A percentile compares a stretch with the other conserved stretches of the same genome.
phyloP scores from a whole-genome alignment of 2,888 invertebrate genomes.

The Griposia aprilina region DNA sequence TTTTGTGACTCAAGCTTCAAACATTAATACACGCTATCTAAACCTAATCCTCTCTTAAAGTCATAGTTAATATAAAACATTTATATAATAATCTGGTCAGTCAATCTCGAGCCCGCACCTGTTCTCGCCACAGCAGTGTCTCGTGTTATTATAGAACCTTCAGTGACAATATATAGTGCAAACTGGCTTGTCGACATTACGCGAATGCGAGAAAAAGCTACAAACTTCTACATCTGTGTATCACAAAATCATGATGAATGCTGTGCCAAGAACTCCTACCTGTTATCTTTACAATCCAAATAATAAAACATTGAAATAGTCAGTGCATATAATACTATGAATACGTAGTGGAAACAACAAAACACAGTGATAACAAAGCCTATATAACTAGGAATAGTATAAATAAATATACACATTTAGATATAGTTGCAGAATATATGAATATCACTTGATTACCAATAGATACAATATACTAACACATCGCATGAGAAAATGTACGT shows the following conservation, averaged over 20 bases:
- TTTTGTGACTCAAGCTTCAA: slow-evolving; percentile 79
- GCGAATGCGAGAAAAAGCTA: slow-evolving; percentile 39
- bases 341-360: slow-evolving; percentile 66
- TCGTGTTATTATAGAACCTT: slow-evolving; percentile 59
- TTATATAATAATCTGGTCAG: slow-evolving; percentile 85
- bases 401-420: slow-evolving; percentile 67
- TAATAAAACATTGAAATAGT: slow-evolving; percentile 68
- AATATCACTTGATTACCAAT: slow-evolving; percentile 66
- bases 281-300: slow-evolving; percentile 72
- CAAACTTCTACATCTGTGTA: slow-evolving; percentile 40
- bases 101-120: slow-evolving; percentile 81
- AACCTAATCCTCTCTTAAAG: slow-evolving; percentile 77
- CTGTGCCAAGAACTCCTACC: slow-evolving; percentile 82
- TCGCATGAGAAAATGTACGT: slow-evolving; percentile 48
- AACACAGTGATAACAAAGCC: slow-evolving; percentile 68
- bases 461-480: slow-evolving; percentile 60
- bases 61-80: slow-evolving; percentile 83
- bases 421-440: slow-evolving; percentile 61
- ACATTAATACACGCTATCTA: slow-evolving; percentile 84
- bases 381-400: slow-evolving; percentile 62
- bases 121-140: slow-evolving; percentile 83
- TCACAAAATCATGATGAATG: slow-evolving; percentile 55
- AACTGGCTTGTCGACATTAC: slow-evolving; percentile 49
- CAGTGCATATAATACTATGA: slow-evolving; percentile 65
- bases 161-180: slow-evolving; percentile 53